phyloP scores from a whole-genome alignment of 2,888 invertebrate genomes.

The Dryocosmus kuriphilus region DNA sequence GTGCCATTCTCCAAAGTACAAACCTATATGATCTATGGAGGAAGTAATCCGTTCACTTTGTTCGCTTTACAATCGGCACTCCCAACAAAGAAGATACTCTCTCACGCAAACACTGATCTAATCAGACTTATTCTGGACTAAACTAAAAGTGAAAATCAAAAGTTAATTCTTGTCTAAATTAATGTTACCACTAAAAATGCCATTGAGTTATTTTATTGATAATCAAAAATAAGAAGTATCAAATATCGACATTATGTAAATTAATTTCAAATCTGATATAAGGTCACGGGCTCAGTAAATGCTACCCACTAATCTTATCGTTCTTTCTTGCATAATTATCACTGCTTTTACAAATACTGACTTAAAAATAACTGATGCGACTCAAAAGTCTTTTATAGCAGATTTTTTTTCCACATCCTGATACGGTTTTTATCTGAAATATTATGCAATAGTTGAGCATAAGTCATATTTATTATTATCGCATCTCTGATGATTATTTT shows the following conservation, averaged over 20 bases:
- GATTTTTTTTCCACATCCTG: background rate
- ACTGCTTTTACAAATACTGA: background rate
- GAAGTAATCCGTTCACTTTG: conserved; percentile 43
- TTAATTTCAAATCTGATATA: background rate
- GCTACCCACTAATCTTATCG: background rate
- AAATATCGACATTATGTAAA: background rate
- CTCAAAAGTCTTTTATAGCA: background rate
- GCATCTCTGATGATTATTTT: too few species aligned
- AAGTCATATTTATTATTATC: too few species aligned
- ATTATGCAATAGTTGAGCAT: too few species aligned
- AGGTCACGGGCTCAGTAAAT: background rate
- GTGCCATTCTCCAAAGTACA: conserved; percentile 41
- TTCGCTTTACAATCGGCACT: conserved; percentile 15
- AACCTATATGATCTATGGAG: conserved; percentile 9
- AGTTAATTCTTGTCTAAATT: too few species aligned
- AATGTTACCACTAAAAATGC: too few species aligned
- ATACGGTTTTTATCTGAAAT: too few species aligned
- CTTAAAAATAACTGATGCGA: too few species aligned
- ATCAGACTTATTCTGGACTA: background rate
- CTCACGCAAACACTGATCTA: conserved; percentile 10
- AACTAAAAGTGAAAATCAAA: too few species aligned
- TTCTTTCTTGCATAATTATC: background rate
- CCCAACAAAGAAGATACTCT: conserved; percentile 19
- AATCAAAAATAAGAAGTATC: too few species aligned
- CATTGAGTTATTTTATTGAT: too few species aligned